Evolutionary conservation across 2,888 invertebrate species (phyloP), one percentile per base, ranked within the genome.

Genomic region (Lithophane socia): DNA sequence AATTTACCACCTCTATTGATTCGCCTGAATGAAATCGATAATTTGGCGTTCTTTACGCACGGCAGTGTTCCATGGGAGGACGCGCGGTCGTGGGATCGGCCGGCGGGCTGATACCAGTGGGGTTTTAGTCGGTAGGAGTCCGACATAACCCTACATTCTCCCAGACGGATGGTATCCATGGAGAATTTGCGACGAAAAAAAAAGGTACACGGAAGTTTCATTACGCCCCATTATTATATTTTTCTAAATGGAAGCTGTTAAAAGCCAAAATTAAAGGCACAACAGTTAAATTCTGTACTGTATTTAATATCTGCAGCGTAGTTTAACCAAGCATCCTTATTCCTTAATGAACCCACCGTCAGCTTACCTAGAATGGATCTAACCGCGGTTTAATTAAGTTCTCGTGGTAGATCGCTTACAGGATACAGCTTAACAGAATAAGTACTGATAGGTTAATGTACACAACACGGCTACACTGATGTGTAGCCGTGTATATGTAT

Each of bases 311-410:
- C 66, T 54, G 60, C 52, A 49, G 60, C 58, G 65, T 16, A 79
- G 77, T 76, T 70, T 52, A 71, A 61, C 42, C 44, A 77, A 61
- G 72, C 65, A 49, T 29, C 29, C 12, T 37, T 58, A 73, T 56
- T 66, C 73, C 66, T 75, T 86, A 84, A 89, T 87, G 83, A 86
- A 84, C 70, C 69, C 75, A 47, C 37, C 71, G 68, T 12, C 18
- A 68, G 84, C 80, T 80, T 64, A 70, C 79, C 78, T 73, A 54
- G 75, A 74, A 78, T 76, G 77, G 77, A 83, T 81, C 70, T 75
- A 85, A 86, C 75, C 82, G 65, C 79, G 66, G 77, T 87, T 88
- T 87, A 88, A 89, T 89, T 89, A 89, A 85, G 78, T 87, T 52
- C 58, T 66, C 21, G 47, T 18, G 42, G 76, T 61, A 73, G 72